Conservation (phyloP, 2,797 vertebrate genomes). For the Austrolebias charrua region DNA sequence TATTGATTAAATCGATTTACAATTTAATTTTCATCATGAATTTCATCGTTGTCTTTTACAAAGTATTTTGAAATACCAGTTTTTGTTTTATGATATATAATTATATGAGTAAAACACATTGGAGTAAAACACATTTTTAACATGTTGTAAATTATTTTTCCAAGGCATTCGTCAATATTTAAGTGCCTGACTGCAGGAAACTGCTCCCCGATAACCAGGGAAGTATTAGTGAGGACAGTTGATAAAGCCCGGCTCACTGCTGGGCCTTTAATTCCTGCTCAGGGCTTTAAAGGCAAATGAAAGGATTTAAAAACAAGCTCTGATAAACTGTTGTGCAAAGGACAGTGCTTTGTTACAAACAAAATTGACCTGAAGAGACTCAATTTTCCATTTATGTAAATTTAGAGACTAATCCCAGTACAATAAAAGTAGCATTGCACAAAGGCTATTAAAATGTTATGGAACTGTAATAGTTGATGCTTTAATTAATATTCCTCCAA, state of each 20-base stretch:
- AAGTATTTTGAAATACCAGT: no score
- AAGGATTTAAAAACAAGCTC: constrained; percentile 19
- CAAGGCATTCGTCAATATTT: constrained; percentile 9
- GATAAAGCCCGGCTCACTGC: constrained; percentile 20
- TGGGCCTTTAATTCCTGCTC: constrained; percentile 24
- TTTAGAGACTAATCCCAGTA: background rate
- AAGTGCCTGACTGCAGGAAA: constrained; percentile 21
- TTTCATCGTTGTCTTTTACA: no score
- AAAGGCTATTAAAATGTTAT: background rate
- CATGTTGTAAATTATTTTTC: constrained; percentile 5
- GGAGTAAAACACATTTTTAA: background rate
- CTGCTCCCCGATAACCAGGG: constrained; percentile 15
- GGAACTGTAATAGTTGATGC: background rate
- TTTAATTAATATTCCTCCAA: no score
- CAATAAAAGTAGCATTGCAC: background rate
- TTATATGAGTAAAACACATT: no score
- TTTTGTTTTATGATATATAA: no score
- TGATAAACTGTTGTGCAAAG: constrained; percentile 2
- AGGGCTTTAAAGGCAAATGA: constrained; percentile 7
- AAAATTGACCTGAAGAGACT: background rate
- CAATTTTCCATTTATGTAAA: background rate
- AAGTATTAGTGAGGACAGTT: constrained; percentile 24
- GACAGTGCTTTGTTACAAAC: background rate
- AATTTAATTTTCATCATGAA: no score
- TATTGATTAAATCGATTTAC: no score